Conservation (phyloP, 1,140 invertebrate genomes). For the Theocolax elegans region DNA sequence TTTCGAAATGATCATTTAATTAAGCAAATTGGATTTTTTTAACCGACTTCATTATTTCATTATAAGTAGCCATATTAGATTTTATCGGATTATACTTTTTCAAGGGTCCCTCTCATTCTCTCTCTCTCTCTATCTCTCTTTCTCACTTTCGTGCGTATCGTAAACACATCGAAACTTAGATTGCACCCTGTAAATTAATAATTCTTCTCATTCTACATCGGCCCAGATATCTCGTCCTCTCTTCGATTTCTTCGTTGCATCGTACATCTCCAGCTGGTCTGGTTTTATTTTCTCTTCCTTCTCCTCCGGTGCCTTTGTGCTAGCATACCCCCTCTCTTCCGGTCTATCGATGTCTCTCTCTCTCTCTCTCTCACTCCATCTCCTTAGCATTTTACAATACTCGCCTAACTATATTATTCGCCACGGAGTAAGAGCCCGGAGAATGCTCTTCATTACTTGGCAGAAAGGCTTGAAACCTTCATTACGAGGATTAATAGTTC, state of each 20-base stretch:
- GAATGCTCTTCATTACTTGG: constrained; percentile 47
- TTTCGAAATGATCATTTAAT: no score
- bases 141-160: not conserved
- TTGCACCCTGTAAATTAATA: constrained; percentile 9
- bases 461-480: constrained; percentile 46
- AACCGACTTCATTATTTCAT: no score
- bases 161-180: constrained; percentile 14
- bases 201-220: not conserved
- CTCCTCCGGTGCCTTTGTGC: no score
- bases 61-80: no score
- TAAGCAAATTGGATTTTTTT: no score
- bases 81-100: no score
- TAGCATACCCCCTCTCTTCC: no score
- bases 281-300: not conserved
- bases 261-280: constrained; percentile 30
- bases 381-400: constrained; percentile 32
- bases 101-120: no score
- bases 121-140: no score
- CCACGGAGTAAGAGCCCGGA: constrained; percentile 31
- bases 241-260: no score
- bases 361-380: constrained; percentile 4
- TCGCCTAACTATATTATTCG: constrained; percentile 33
- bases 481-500: constrained; percentile 50
- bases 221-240: constrained; percentile 27
- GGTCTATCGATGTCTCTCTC: not conserved